Percentiles rank a stretch among this genome's conserved stretches.
These are phyloP conservation scores for Leguminivora glycinivorella DNA, from an alignment of 1,140 invertebrate species.

Conservation along the genomic window DNA sequence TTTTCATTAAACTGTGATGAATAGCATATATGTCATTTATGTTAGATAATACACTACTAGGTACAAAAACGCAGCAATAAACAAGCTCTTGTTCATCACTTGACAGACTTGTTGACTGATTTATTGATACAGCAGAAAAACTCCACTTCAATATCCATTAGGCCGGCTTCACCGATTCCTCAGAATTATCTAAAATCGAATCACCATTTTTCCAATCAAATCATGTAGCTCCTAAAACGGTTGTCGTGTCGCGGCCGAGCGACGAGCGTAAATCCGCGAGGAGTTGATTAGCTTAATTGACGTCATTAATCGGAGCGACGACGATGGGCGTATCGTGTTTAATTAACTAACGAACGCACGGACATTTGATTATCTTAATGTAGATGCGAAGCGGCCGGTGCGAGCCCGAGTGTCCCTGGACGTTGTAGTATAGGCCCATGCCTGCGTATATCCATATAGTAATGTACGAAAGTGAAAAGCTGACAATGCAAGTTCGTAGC, in stretches of 20 bases:
- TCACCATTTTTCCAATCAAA: constrained; percentile 9
- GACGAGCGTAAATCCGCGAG: constrained; percentile 62
- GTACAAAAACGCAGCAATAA: too few relatives aligned
- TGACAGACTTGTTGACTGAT: background rate
- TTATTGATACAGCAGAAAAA: background rate
- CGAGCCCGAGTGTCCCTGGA: background rate
- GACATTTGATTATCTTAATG: constrained; percentile 67
- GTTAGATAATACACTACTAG: too few relatives aligned
- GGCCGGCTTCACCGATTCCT: background rate
- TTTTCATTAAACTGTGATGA: too few relatives aligned
- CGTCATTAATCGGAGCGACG: constrained; percentile 63
- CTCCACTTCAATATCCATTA: background rate
- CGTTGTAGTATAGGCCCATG: background rate
- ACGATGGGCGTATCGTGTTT: constrained; percentile 68
- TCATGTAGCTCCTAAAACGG: constrained; percentile 26
- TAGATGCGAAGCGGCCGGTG: constrained; percentile 37
- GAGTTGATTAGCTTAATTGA: constrained; percentile 73
- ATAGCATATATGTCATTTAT: too few relatives aligned
- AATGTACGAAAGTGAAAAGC: background rate
- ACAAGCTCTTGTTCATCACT: background rate
- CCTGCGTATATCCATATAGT: too few relatives aligned
- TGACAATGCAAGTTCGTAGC: too few relatives aligned
- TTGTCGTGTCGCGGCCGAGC: constrained; percentile 43
- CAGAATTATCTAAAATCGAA: background rate
- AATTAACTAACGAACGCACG: constrained; percentile 71